These are phyloP conservation scores for Abramis brama DNA, from an alignment of 2,113 vertebrate species.

Conservation along the genomic window DNA sequence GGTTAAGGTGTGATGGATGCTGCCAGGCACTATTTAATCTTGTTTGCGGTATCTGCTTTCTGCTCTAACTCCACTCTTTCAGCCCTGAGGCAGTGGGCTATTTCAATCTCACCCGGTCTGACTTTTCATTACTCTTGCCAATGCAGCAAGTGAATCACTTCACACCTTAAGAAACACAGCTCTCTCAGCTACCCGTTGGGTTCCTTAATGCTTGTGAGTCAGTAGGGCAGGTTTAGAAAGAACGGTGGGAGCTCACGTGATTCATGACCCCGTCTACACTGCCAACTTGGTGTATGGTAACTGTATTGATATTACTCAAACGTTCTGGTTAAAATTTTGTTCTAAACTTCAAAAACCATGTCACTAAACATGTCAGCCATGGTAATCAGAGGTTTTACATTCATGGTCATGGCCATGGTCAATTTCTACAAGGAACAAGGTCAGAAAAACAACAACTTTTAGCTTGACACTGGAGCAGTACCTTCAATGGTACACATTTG, in stretches of 20 bases:
- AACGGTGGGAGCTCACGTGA: background rate
- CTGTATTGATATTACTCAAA: background rate
- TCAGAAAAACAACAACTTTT: background rate
- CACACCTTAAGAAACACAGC: slow-evolving; percentile 48
- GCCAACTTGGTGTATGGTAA: background rate
- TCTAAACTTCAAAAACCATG: background rate
- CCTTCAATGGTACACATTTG: background rate
- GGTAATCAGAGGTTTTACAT: background rate
- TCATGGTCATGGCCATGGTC: background rate
- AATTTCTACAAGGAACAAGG: background rate
- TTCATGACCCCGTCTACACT: background rate
- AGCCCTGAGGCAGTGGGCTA: slow-evolving; percentile 16
- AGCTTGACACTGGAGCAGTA: background rate
- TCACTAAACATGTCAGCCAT: background rate
- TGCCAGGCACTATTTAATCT: background rate
- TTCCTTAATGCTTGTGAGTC: slow-evolving; percentile 28
- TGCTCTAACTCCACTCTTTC: slow-evolving; percentile 19
- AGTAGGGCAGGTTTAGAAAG: slow-evolving; percentile 39
- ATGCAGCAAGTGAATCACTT: slow-evolving; percentile 52
- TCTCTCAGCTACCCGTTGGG: slow-evolving; percentile 19
- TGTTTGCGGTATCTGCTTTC: background rate
- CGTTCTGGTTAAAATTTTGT: background rate
- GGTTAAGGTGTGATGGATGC: slow-evolving; percentile 23
- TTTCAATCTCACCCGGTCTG: slow-evolving; percentile 41
- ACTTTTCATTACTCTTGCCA: slow-evolving; percentile 55